Evolutionary conservation across 2,113 vertebrate genomes (phyloP), one percentile per base, ranked within the genome.

Genomic region (Nipponia nippon): DNA sequence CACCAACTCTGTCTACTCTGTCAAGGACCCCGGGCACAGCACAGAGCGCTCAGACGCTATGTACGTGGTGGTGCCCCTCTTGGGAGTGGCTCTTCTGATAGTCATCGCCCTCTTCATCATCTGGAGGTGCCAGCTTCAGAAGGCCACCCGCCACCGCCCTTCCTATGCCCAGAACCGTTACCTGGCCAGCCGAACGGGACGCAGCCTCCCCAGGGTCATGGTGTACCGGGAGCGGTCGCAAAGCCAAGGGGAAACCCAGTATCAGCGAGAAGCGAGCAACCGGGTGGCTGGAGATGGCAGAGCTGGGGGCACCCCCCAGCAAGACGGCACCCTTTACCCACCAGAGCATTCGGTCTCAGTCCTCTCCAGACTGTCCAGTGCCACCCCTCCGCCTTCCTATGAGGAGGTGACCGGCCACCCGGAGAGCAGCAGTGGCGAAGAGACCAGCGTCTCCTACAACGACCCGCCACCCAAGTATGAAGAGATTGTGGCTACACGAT

Each of bases 101-200:
- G 98, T 99, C 98, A 99, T 99, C 1, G 99, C 98, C 61, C 98
- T 99, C 91, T 99, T 99, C 98, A 98, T 99, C 93, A 98, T 99
- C 87, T 99, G 99, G 99, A 98, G 99, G 93, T 99, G 99, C 96
- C 99, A 99, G 96, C 98, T 99, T 53, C 99, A 99, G 81, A 99
- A 99, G 79, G 98, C 98, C 66, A 98, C 98, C 8, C 99, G 98
- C 7, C 99, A 99, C 56, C 98, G 98, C 32, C 99, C 99, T 1
- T 98, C 99, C 16, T 99, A 99, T 17, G 96, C 98, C 71, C 99
- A 99, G 97, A 99, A 98, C 96, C 98, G 98, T 63, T 99, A 99
- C 98, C 95, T 99, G 95, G 98, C 98, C 78, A 99, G 97, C 95
- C 98, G 98, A 29, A 94, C 98, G 3, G 97, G 98, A n/a, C 98